These are phyloP conservation scores for Papilio demoleus DNA, from an alignment of 2,888 invertebrate species.

Conservation along the genomic window DNA sequence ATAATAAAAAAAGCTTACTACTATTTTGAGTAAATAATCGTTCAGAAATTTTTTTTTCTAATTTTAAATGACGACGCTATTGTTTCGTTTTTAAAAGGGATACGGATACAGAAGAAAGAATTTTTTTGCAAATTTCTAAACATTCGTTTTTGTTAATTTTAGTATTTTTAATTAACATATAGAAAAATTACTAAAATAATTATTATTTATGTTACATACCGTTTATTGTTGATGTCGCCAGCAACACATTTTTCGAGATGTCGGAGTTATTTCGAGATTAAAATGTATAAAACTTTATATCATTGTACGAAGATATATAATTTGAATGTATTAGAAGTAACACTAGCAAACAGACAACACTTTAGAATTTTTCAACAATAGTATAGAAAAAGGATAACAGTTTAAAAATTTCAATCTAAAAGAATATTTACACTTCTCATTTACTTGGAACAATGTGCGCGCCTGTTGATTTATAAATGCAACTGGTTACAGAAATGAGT, in stretches of 20 bases:
- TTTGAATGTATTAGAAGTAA: conserved; percentile 54
- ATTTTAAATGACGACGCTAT: neutral
- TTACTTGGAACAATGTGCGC: conserved; percentile 54
- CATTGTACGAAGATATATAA: conserved; percentile 38
- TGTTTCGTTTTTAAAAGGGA: neutral
- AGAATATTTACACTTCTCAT: conserved; percentile 54
- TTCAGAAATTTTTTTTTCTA: neutral
- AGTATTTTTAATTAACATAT: too few species aligned
- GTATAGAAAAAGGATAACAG: conserved; percentile 60
- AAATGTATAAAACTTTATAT: conserved; percentile 26
- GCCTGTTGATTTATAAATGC: conserved; percentile 74
- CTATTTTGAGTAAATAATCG: neutral
- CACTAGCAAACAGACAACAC: conserved; percentile 60
- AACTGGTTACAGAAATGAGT: conserved; percentile 52
- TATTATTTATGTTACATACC: conserved; percentile 29
- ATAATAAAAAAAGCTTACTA: too few species aligned
- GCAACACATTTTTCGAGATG: conserved; percentile 21
- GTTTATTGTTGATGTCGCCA: conserved; percentile 28
- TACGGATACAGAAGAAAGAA: too few species aligned
- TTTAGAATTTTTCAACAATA: conserved; percentile 58
- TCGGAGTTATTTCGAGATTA: conserved; percentile 16
- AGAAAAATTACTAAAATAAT: neutral
- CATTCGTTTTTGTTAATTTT: too few species aligned
- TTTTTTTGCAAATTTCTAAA: too few species aligned
- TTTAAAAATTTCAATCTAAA: conserved; percentile 59